These are phyloP conservation scores for Coturnix japonica DNA, from an alignment of 2,113 vertebrate species.

Conservation along the genomic window DNA sequence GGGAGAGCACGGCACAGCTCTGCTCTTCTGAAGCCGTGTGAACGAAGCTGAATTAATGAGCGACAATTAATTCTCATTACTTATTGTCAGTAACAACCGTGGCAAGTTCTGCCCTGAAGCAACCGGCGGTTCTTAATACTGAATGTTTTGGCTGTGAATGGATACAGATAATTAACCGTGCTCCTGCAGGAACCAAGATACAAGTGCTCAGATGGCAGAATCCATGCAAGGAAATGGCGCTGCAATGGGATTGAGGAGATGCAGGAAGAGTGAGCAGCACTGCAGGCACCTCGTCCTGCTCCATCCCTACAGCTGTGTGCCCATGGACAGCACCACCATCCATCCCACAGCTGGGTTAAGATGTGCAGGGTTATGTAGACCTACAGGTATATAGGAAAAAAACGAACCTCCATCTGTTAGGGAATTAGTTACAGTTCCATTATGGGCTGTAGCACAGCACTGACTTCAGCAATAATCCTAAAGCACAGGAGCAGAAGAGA, in stretches of 20 bases:
- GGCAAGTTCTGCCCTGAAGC: constrained; percentile 38
- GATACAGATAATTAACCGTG: constrained; percentile 4
- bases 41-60: constrained; percentile 24
- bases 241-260: neutral
- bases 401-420: neutral
- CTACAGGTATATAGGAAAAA: neutral
- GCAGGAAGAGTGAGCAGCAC: neutral
- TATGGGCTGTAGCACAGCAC: neutral
- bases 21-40: neutral
- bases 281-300: neutral
- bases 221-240: fast-evolving
- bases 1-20: neutral
- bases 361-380: neutral
- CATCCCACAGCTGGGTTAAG: neutral
- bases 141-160: neutral
- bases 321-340: neutral
- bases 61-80: constrained; percentile 25
- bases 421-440: neutral
- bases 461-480: fast-evolving
- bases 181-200: neutral
- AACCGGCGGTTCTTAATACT: neutral
- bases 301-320: neutral
- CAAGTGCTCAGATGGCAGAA: neutral
- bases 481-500: neutral
- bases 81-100: neutral